A percentile compares a stretch with the other conserved stretches of the same genome.
phyloP scores from a whole-genome alignment of 2,113 vertebrate species.

The Limanda limanda region DNA sequence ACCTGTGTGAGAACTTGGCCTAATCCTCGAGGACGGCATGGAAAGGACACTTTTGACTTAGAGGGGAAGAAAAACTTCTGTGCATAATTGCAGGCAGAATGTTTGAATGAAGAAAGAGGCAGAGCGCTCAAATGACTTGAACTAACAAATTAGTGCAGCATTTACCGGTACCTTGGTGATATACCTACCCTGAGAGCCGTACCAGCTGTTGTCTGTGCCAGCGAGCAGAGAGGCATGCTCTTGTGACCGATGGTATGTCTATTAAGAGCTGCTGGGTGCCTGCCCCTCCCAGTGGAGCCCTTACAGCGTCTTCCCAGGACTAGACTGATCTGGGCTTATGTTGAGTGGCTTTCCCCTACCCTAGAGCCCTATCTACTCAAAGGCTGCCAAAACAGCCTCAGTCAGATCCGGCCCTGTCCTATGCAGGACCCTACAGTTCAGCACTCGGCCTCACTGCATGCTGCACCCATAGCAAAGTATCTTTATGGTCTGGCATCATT shows the following conservation, averaged over 20 bases:
- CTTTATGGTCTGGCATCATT: slow-evolving; percentile 70
- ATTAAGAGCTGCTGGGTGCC: slow-evolving; percentile 51
- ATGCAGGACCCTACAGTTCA: slow-evolving; percentile 47
- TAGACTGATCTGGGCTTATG: slow-evolving; percentile 70
- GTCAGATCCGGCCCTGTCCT: slow-evolving; percentile 43
- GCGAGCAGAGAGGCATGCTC: slow-evolving; percentile 38
- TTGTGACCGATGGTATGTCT: slow-evolving; percentile 57
- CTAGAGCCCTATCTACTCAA: slow-evolving; percentile 44
- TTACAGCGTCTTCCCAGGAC: slow-evolving; percentile 50
- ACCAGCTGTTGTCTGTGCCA: slow-evolving; percentile 34
- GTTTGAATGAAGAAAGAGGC: slow-evolving; percentile 23
- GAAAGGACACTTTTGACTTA: slow-evolving; percentile 1
- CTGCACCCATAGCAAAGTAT: slow-evolving; percentile 53
- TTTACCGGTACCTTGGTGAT: slow-evolving; percentile 45
- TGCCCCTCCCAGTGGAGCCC: slow-evolving; percentile 32
- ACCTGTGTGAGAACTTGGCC: not conserved
- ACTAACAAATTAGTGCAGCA: slow-evolving; percentile 54
- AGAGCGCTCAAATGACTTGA: not conserved
- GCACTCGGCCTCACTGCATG: slow-evolving; percentile 28
- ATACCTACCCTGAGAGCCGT: slow-evolving; percentile 24
- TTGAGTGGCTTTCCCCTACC: slow-evolving; percentile 62
- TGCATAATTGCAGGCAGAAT: slow-evolving; percentile 17
- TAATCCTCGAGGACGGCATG: slow-evolving; percentile 1
- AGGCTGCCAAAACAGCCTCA: slow-evolving; percentile 46
- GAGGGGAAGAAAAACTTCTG: not conserved